Evolutionary conservation across 2,113 vertebrate genomes (phyloP).

Genomic region (Thalassarche chlororhynchos): DNA sequence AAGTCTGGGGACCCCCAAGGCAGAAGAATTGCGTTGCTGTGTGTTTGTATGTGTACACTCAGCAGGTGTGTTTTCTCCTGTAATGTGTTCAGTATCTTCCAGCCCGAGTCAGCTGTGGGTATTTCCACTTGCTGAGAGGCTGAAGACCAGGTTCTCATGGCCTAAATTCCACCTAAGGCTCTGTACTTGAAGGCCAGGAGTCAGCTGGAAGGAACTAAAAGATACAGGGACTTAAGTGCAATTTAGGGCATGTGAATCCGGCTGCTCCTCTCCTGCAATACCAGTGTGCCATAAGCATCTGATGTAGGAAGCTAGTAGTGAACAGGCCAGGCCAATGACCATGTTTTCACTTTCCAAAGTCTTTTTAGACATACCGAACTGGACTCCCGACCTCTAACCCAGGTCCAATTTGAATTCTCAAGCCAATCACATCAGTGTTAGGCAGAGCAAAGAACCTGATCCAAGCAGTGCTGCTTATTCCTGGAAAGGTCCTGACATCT

Average conservation of each 20-base stretch:
- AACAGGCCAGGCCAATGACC: background rate
- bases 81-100: background rate
- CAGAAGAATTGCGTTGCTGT: background rate
- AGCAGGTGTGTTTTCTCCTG: background rate
- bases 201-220: background rate
- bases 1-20: background rate
- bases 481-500: background rate
- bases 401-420: background rate
- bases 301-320: background rate
- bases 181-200: background rate
- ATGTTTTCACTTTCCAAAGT: background rate
- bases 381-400: background rate
- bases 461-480: background rate
- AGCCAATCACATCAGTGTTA: background rate
- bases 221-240: background rate
- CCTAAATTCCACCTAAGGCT: background rate
- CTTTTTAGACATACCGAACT: background rate
- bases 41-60: background rate
- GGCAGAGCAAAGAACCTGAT: background rate
- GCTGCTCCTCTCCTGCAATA: background rate
- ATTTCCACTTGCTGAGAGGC: background rate
- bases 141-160: background rate
- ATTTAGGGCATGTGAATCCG: background rate
- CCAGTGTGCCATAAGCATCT: background rate
- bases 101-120: background rate